Conservation (phyloP, 2,797 vertebrate species). For the Tapirus indicus region DNA sequence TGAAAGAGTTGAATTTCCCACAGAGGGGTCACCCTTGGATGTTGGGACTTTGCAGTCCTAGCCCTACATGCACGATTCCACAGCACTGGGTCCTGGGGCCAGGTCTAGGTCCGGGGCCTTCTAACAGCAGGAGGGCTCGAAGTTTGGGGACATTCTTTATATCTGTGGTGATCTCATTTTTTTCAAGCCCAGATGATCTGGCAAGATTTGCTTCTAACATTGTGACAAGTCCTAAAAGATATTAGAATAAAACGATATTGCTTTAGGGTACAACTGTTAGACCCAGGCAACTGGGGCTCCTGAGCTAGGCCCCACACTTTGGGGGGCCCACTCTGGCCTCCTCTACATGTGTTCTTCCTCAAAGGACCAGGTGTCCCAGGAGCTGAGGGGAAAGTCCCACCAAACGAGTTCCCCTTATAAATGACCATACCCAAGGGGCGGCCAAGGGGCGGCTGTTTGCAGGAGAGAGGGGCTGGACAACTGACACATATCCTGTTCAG, state of each 20-base stretch:
- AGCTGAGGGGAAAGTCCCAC: background rate
- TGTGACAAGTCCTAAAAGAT: background rate
- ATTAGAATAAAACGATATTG: background rate
- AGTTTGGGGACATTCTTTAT: background rate
- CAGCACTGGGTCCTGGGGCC: background rate
- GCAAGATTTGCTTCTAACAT: conserved; percentile 7
- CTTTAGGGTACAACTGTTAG: background rate
- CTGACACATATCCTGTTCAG: background rate
- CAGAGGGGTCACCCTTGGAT: conserved; percentile 48
- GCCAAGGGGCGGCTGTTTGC: background rate
- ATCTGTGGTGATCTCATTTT: background rate
- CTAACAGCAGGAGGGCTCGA: background rate
- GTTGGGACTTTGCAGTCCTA: conserved; percentile 1
- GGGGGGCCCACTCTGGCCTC: background rate
- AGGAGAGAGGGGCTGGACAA: background rate
- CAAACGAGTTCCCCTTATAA: background rate
- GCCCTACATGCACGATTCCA: background rate
- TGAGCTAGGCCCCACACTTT: no score
- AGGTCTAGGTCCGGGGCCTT: background rate
- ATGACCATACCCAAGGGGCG: background rate
- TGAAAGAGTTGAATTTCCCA: conserved; percentile 27
- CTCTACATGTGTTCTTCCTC: background rate
- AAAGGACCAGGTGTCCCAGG: background rate
- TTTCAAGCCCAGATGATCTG: background rate
- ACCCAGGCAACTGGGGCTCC: background rate